phyloP scores from a whole-genome alignment of 2,888 invertebrate species.

The Chalcis sispes region DNA sequence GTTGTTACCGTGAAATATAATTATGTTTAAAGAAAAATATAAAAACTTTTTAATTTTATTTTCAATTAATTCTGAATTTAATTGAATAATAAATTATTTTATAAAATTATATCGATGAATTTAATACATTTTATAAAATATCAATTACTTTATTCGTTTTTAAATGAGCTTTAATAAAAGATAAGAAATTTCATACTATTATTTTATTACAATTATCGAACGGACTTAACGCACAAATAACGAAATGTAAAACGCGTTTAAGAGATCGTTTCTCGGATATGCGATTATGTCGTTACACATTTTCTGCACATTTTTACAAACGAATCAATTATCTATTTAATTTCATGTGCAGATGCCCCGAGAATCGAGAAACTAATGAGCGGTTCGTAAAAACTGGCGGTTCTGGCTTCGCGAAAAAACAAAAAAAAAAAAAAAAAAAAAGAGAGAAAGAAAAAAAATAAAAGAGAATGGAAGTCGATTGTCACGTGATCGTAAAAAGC shows the following conservation, averaged over 20 bases:
- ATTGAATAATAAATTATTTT: too few species aligned
- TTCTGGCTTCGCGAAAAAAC: neutral
- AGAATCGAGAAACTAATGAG: conserved; percentile 40
- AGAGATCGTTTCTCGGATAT: conserved; percentile 21
- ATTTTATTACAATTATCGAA: too few species aligned
- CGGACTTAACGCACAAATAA: neutral
- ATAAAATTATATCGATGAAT: too few species aligned
- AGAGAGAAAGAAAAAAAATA: neutral
- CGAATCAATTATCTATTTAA: conserved; percentile 54
- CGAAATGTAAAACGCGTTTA: conserved; percentile 5
- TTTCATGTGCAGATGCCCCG: conserved; percentile 42
- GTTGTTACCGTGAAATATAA: too few species aligned
- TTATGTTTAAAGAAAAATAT: neutral
- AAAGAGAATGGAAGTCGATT: conserved; percentile 48
- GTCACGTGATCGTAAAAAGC: conserved; percentile 54
- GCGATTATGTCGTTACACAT: conserved; percentile 45
- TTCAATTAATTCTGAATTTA: too few species aligned
- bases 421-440: conserved; percentile 4
- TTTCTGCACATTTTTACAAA: conserved; percentile 27
- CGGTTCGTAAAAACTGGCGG: conserved; percentile 47
- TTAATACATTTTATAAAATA: too few species aligned
- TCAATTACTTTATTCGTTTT: too few species aligned
- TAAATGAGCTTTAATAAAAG: too few species aligned
- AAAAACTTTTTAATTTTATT: neutral
- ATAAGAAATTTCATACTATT: too few species aligned